Evolutionary conservation across 2,797 vertebrate genomes (phyloP), one percentile per base, ranked within the genome.

Genomic region (Spinus pinus): DNA sequence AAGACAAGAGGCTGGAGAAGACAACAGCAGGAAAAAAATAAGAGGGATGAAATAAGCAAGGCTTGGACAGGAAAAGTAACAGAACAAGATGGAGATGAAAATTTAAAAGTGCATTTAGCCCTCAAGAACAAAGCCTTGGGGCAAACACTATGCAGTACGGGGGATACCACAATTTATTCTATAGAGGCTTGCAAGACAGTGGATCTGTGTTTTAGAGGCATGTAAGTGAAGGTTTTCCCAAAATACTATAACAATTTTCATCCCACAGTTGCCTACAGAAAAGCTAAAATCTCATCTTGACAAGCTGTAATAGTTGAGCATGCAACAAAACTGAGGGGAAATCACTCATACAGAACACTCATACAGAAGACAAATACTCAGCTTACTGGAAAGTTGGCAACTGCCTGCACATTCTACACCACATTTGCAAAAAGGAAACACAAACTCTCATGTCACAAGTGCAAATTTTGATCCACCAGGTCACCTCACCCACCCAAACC

Each of bases 1-100:
- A 28, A 86, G n/a, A 60, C 46, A 51, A 64, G 65, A 79, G n/a
- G 19, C 27, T 65, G 54, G n/a, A 92, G 66, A 94, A 81, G 37
- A 84, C 57, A 81, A 81, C 2, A 47, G 11, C 15, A 65, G 22
- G 7, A 1, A 16, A n/a, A 77, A 22, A 54, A 33, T 50, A 30
- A 46, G 9, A 33, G 3, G 1, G 14, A 7, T 41, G 28, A 75
- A 74, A 47, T 95, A 94, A 97, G 57, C 84, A 97, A 98, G 12
- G 95, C 85, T 13, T 97, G 96, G 27, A 97, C 93, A 21, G 31
- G 9, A 42, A 88, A 94, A 51, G 13, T 31, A 72, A 37, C 7
- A 58, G 35, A 75, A 9, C 23, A 70, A 77, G 31, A 66, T 4
- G 10, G 28, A 19, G 50, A 56, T 42, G 18, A 90, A 79, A 30